A percentile compares a stretch with the other conserved stretches of the same genome.
phyloP scores from a whole-genome alignment of 2,888 invertebrate species.

The Lasioglossum morio region DNA sequence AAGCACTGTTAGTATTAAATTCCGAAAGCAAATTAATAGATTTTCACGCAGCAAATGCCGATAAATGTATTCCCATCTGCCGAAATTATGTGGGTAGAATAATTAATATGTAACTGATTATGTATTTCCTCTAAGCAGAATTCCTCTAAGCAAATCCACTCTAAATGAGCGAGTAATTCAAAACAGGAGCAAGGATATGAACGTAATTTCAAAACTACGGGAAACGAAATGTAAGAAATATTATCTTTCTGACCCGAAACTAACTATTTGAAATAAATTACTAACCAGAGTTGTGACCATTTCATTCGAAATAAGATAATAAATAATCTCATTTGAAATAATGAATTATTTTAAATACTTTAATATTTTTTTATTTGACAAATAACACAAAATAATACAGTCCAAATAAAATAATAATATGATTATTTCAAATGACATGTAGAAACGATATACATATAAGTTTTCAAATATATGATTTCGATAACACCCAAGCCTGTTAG shows the following conservation, averaged over 20 bases:
- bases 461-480: too few species aligned
- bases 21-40: neutral
- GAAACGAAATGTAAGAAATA: neutral
- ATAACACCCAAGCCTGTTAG: too few species aligned
- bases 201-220: neutral
- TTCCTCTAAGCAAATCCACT: neutral
- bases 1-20: neutral
- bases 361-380: too few species aligned
- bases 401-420: too few species aligned
- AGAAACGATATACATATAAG: too few species aligned
- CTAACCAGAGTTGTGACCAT: neutral
- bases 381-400: too few species aligned
- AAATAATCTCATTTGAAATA: neutral
- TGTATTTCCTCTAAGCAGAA: neutral
- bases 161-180: neutral
- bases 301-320: neutral
- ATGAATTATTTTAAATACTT: too few species aligned
- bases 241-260: neutral
- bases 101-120: neutral
- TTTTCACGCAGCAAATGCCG: neutral
- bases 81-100: neutral
- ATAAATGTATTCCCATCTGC: neutral
- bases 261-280: neutral
- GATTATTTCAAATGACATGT: too few species aligned
- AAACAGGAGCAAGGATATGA: neutral